A percentile compares a stretch with the other conserved stretches of the same genome.
These are phyloP conservation scores for Drosophila multiciliata DNA, from an alignment of 2,888 invertebrate genomes.

Conservation along the genomic window DNA sequence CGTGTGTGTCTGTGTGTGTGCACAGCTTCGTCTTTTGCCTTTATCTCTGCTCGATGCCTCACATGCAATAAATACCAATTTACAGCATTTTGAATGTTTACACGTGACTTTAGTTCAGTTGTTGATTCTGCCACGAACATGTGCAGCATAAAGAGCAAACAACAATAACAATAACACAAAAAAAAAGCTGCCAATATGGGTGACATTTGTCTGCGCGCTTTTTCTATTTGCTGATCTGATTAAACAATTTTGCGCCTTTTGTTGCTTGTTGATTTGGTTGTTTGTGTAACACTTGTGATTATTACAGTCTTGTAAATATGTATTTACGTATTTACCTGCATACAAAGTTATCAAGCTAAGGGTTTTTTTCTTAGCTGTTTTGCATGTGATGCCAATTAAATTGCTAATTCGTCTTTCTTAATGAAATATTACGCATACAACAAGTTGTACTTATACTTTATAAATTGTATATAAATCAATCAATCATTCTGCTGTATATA, in stretches of 20 bases:
- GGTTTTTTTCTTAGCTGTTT: neutral
- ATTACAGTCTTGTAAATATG: conserved; percentile 37
- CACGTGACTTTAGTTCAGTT: conserved; percentile 75
- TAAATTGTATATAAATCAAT: too few species aligned
- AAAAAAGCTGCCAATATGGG: conserved; percentile 16
- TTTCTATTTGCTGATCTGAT: conserved; percentile 57
- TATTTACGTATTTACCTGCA: conserved; percentile 11
- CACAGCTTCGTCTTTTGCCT: conserved; percentile 21
- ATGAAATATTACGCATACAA: conserved; percentile 36
- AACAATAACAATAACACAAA: conserved; percentile 10
- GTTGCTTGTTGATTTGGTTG: conserved; percentile 19
- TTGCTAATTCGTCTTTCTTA: neutral
- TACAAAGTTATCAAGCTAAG: neutral
- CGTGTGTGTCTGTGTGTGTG: conserved; percentile 9
- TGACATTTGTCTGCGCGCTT: conserved; percentile 46
- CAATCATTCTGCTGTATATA: neutral
- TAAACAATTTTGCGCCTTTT: conserved; percentile 50
- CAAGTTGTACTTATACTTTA: neutral
- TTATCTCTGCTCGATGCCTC: conserved; percentile 35
- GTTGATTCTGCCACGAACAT: conserved; percentile 40
- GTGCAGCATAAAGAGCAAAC: conserved; percentile 27
- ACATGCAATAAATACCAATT: conserved; percentile 74
- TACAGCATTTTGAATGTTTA: conserved; percentile 69
- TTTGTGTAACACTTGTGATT: conserved; percentile 36
- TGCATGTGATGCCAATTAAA: conserved; percentile 40